Conservation (phyloP, 2,113 vertebrate species). For the Ictalurus punctatus region DNA sequence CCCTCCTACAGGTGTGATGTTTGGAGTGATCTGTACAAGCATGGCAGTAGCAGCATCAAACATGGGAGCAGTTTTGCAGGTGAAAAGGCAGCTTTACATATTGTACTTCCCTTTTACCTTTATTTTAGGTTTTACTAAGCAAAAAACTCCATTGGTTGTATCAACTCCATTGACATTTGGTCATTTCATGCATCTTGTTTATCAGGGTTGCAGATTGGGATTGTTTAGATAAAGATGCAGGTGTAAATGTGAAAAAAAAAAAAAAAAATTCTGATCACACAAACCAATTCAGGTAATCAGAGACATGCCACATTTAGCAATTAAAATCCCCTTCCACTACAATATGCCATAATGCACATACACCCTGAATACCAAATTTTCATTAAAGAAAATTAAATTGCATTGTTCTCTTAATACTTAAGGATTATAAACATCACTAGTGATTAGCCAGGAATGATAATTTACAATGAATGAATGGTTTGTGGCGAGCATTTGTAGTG, state of each 20-base stretch:
- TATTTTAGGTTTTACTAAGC: neutral
- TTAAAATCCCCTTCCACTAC: neutral
- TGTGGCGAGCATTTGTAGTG: neutral
- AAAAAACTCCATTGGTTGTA: neutral
- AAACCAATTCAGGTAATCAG: neutral
- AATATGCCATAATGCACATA: neutral
- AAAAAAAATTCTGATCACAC: neutral
- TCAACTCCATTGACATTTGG: neutral
- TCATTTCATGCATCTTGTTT: neutral
- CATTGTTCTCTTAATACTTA: neutral
- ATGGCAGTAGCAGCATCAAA: slow-evolving; percentile 81
- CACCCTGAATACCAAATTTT: neutral
- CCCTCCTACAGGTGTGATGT: slow-evolving; percentile 76
- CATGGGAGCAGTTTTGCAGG: slow-evolving; percentile 82
- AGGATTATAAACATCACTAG: neutral
- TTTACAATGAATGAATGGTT: neutral
- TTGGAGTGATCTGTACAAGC: slow-evolving; percentile 76
- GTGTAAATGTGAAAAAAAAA: neutral
- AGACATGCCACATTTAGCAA: neutral
- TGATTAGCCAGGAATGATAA: neutral
- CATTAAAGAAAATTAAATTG: neutral
- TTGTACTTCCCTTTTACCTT: neutral
- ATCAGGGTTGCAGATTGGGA: neutral
- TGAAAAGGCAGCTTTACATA: slow-evolving; percentile 54
- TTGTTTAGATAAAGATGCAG: neutral